These are phyloP conservation scores for Antheraea assamensis DNA, from an alignment of 2,888 invertebrate genomes.

Conservation along the genomic window DNA sequence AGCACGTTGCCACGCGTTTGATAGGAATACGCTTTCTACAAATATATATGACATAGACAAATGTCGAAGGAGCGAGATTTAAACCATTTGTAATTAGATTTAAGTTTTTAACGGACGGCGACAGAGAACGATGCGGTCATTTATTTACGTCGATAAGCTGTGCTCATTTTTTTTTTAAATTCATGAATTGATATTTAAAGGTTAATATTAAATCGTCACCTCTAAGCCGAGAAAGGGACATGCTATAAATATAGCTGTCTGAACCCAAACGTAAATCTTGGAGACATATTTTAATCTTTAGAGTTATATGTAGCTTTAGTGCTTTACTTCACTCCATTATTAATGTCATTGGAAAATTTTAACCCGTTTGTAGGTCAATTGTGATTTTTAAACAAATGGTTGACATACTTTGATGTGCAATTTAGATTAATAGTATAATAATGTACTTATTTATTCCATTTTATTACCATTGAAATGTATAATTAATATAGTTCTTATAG, in stretches of 20 bases:
- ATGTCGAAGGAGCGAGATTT: background rate
- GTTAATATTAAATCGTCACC: no score
- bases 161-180: background rate
- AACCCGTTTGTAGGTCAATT: background rate
- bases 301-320: no score
- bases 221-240: no score
- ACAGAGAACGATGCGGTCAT: background rate
- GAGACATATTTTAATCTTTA: no score
- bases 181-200: background rate
- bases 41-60: background rate
- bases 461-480: no score
- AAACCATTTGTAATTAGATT: background rate
- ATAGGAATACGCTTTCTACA: conserved; percentile 18
- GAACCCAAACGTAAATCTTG: no score
- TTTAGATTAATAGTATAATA: background rate
- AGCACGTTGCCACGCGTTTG: conserved; percentile 13
- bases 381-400: background rate
- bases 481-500: no score
- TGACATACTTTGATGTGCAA: background rate
- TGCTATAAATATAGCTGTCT: no score
- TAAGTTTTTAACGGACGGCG: background rate
- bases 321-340: background rate
- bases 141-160: background rate
- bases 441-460: no score
- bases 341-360: background rate